phyloP scores from a whole-genome alignment of 2,797 vertebrate genomes.

The Emys orbicularis region DNA sequence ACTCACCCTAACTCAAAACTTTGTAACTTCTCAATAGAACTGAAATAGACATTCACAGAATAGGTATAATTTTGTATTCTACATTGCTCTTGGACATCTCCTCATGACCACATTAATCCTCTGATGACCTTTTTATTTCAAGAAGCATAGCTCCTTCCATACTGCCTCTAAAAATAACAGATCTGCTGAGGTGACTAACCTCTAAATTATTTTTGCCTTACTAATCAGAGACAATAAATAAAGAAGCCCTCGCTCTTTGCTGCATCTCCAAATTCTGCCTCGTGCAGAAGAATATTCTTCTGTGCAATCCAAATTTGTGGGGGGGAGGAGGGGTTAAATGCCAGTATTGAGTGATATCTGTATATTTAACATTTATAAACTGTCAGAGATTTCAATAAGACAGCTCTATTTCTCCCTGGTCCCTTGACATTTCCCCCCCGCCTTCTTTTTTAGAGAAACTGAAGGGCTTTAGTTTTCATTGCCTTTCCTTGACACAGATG shows the following conservation, averaged over 20 bases:
- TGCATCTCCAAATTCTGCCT: background rate
- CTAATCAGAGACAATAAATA: slow-evolving; percentile 26
- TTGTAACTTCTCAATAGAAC: background rate
- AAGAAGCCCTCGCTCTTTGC: accelerated
- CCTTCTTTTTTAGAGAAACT: slow-evolving; percentile 62
- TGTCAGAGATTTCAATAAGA: slow-evolving; percentile 19
- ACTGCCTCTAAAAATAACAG: background rate
- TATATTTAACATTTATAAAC: slow-evolving; percentile 18
- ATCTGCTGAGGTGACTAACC: slow-evolving; percentile 3
- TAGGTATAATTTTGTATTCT: slow-evolving; percentile 3
- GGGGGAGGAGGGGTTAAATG: background rate
- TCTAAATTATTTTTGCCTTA: slow-evolving; percentile 16
- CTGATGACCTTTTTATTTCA: slow-evolving; percentile 3
- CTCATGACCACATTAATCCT: slow-evolving; percentile 27
- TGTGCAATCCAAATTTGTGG: background rate
- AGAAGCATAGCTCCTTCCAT: background rate
- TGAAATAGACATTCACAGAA: background rate
- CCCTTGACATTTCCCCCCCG: slow-evolving; percentile 11
- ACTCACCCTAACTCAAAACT: background rate
- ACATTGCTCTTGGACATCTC: background rate
- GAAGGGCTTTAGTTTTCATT: slow-evolving; percentile 67
- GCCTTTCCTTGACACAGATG: slow-evolving; percentile 76
- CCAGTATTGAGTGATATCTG: background rate
- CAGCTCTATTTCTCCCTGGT: slow-evolving; percentile 21
- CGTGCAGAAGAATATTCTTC: background rate